These are phyloP conservation scores for Numenius arquata DNA, from an alignment of 2,113 vertebrate species.

Conservation along the genomic window DNA sequence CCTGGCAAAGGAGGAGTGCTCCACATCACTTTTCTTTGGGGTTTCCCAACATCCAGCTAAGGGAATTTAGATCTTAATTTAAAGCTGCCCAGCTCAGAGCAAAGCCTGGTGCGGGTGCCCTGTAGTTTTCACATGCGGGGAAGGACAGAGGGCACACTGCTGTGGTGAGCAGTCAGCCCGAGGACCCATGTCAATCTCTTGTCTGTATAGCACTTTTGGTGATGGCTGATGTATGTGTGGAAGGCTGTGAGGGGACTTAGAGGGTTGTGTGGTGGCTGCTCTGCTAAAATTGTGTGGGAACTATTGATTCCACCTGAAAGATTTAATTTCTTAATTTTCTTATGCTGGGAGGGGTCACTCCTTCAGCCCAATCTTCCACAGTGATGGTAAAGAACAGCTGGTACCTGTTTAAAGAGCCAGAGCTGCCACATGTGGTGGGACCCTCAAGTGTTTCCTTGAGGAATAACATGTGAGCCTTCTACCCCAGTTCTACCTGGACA, in stretches of 20 bases:
- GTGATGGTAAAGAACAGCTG: not conserved
- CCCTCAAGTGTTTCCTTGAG: not conserved
- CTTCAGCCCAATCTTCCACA: not conserved
- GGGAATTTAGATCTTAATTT: not conserved
- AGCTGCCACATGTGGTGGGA: not conserved
- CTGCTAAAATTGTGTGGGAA: not conserved
- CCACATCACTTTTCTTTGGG: not conserved
- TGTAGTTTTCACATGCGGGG: not conserved
- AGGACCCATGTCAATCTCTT: not conserved
- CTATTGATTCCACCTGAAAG: not conserved
- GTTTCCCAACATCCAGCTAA: not conserved
- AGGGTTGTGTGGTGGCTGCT: not conserved
- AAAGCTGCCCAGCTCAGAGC: not conserved
- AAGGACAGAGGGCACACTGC: not conserved
- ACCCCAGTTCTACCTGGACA: not conserved
- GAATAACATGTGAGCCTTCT: not conserved
- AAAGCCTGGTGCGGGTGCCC: not conserved
- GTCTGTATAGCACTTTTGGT: not conserved
- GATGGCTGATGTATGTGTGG: not conserved
- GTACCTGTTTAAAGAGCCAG: not conserved
- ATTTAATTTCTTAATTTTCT: not conserved
- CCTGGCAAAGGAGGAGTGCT: not conserved
- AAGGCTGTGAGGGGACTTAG: not conserved
- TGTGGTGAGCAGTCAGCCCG: not conserved
- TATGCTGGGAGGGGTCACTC: not conserved